These are phyloP conservation scores for Empis stercorea DNA, from an alignment of 2,888 invertebrate species.

Conservation along the genomic window DNA sequence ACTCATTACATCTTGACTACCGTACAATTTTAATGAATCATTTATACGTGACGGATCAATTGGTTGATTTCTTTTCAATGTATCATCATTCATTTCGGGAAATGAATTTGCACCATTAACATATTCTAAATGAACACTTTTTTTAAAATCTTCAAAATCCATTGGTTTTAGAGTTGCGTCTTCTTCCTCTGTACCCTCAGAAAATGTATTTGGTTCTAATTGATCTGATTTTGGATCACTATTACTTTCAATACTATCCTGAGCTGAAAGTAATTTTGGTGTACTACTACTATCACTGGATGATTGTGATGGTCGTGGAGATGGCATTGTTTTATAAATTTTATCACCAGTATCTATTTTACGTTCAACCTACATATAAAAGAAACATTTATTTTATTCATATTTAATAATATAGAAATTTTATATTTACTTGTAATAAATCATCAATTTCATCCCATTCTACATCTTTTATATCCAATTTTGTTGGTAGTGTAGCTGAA, in stretches of 20 bases:
- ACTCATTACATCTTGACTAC: conserved; percentile 35
- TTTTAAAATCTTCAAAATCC: conserved; percentile 36
- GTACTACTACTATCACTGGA: conserved; percentile 31
- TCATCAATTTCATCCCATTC: conserved; percentile 62
- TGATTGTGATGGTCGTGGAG: conserved; percentile 44
- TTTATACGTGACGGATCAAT: conserved; percentile 38
- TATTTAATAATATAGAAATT: neutral
- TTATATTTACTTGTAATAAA: conserved; percentile 39
- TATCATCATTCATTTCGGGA: conserved; percentile 29
- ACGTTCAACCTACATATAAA: conserved; percentile 42
- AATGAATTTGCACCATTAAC: conserved; percentile 35
- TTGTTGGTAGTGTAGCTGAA: conserved; percentile 47
- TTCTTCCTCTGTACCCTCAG: conserved; percentile 24
- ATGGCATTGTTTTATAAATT: conserved; percentile 58
- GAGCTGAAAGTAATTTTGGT: conserved; percentile 23
- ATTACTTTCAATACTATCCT: conserved; percentile 16
- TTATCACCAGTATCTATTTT: conserved; percentile 49
- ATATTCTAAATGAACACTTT: conserved; percentile 34
- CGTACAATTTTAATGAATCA: conserved; percentile 37
- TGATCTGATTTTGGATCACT: conserved; percentile 15
- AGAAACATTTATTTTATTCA: conserved; percentile 1
- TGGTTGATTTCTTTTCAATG: conserved; percentile 37
- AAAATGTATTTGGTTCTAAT: conserved; percentile 19
- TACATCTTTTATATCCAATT: conserved; percentile 49
- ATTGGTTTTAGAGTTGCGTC: conserved; percentile 33